Conservation (phyloP, 2,888 invertebrate species). For the Ophonus ardosiacus region DNA sequence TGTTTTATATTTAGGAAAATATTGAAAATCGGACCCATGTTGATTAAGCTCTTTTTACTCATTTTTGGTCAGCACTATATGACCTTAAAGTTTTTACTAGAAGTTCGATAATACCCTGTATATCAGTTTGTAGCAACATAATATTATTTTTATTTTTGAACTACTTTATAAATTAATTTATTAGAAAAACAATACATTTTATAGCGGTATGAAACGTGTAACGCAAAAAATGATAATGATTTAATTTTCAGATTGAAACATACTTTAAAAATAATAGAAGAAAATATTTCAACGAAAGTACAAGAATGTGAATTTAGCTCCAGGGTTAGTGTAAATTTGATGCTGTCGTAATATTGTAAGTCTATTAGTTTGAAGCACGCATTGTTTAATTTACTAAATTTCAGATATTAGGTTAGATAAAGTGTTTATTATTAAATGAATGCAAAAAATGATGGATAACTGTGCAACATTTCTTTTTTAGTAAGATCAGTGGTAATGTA, state of each 20-base stretch:
- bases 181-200: not conserved
- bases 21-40: too few species aligned
- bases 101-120: too few species aligned
- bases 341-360: too few species aligned
- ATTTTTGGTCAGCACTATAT: too few species aligned
- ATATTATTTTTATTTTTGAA: not conserved
- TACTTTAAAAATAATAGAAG: not conserved
- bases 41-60: too few species aligned
- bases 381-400: constrained; percentile 12
- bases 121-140: not conserved
- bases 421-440: not conserved
- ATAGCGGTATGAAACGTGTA: not conserved
- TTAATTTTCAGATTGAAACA: not conserved
- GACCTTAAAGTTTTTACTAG: too few species aligned
- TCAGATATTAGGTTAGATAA: constrained; percentile 5
- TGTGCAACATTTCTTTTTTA: not conserved
- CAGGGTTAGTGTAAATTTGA: too few species aligned
- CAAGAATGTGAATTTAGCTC: too few species aligned
- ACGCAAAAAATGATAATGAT: not conserved
- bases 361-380: not conserved
- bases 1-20: too few species aligned
- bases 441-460: constrained; percentile 1
- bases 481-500: not conserved
- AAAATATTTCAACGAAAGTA: not conserved
- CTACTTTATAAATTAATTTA: not conserved